A percentile compares a stretch with the other conserved stretches of the same genome.
Conservation (phyloP, 2,797 vertebrate species). For the Anniella stebbinsi region DNA sequence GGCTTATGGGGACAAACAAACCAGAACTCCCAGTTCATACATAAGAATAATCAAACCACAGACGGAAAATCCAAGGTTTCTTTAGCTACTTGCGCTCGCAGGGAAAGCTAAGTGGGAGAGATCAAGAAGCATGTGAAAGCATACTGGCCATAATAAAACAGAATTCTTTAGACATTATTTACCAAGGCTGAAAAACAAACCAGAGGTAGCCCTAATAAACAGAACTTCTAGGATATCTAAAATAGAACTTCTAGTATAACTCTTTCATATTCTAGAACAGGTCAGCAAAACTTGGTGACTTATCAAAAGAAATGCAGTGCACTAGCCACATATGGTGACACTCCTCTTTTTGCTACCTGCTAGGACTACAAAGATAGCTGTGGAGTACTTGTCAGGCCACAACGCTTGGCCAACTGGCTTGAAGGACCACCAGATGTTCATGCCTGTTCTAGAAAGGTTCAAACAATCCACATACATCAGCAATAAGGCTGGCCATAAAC, state of each 20-base stretch:
- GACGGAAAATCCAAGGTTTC: no score
- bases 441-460: neutral
- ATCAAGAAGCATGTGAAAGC: no score
- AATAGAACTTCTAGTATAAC: no score
- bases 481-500: neutral
- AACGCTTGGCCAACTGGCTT: no score
- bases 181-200: neutral
- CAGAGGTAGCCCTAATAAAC: neutral
- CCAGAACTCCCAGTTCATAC: no score
- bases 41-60: no score
- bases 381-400: neutral
- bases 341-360: neutral
- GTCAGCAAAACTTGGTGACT: neutral
- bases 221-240: neutral
- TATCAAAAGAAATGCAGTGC: neutral
- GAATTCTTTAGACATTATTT: neutral
- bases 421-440: neutral
- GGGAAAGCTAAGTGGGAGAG: no score
- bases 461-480: neutral
- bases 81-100: no score
- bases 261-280: neutral
- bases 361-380: neutral
- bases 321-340: neutral
- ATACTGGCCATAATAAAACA: no score
- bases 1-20: no score